Conservation (phyloP, 1,140 invertebrate species). For the Andricus grossulariae region DNA sequence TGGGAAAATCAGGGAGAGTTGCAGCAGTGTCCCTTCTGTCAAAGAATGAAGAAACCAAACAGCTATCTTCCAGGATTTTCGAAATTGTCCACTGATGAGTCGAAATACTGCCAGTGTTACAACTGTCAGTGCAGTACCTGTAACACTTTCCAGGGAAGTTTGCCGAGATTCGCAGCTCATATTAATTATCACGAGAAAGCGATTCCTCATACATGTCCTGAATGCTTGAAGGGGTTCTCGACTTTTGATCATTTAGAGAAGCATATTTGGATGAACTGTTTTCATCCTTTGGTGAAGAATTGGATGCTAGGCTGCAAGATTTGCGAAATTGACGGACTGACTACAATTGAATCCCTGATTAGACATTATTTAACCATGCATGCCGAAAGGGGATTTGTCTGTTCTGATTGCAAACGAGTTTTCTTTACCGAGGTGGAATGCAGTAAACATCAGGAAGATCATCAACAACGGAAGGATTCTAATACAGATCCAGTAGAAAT, state of each 20-base stretch:
- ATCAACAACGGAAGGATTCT: constrained; percentile 33
- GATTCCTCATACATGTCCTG: constrained; percentile 60
- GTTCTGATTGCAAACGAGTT: constrained; percentile 57
- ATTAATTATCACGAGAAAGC: constrained; percentile 63
- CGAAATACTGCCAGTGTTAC: constrained; percentile 62
- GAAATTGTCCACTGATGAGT: constrained; percentile 43
- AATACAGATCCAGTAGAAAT: constrained; percentile 45
- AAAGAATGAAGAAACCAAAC: constrained; percentile 56
- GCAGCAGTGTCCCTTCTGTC: constrained; percentile 56
- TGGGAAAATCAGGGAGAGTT: constrained; percentile 44
- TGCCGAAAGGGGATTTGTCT: constrained; percentile 53
- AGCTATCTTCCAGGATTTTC: constrained; percentile 66
- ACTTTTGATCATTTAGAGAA: constrained; percentile 54
- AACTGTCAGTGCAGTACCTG: constrained; percentile 66
- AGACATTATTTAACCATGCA: constrained; percentile 67
- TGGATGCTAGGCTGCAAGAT: constrained; percentile 61
- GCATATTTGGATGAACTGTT: constrained; percentile 67
- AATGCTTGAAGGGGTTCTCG: constrained; percentile 58
- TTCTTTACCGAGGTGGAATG: constrained; percentile 56
- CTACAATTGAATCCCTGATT: constrained; percentile 62
- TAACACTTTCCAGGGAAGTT: constrained; percentile 58
- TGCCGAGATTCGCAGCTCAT: constrained; percentile 57
- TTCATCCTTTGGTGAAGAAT: constrained; percentile 58
- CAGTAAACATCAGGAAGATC: constrained; percentile 54
- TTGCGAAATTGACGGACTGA: constrained; percentile 68